Evolutionary conservation across 2,888 invertebrate species (phyloP), one percentile per base, ranked within the genome.

Genomic region (Tinea pellionella): DNA sequence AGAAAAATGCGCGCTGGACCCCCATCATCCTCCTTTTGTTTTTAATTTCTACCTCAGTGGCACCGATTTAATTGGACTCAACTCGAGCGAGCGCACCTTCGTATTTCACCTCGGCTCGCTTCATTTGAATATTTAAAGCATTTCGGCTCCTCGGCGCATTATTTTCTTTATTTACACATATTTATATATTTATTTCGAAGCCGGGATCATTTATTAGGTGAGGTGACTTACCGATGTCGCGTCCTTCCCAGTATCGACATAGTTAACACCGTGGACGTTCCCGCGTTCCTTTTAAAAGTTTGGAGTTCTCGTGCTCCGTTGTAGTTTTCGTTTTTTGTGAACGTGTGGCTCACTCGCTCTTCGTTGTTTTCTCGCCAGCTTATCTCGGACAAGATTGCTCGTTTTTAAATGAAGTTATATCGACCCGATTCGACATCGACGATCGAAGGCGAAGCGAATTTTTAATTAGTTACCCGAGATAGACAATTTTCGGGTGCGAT

Each of bases 41-140:
- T 86, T 87, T 87, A 86, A 86, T 87, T 87, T 86, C 87, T 85
- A 86, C 86, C 87, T 86, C 87, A 86, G 86, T 87, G 87, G 87
- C 87, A 87, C 82, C 84, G 80, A 84, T 87, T 87, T 86, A 87
- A 87, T 87, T 87, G 87, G 87, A 75, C 84, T 80, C 84, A 81
- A 78, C 80, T 82, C 85, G 82, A 77, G 73, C 83, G 78, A 78
- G 83, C 78, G 85, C 83, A 83, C 86, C 86, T 85, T 77, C 84
- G 85, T 87, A 87, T 85, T 85, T 87, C 84, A 85, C 84, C 80
- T 82, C 81, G 77, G 75, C 82, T 83, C 79, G 82, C 78, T 86
- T 86, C 86, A 87, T 87, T 87, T 87, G 83, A 87, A 87, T 87
- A 87, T 86, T 86, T 85, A 84, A 86, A 85, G 80, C 84, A 84